Base-by-base conservation (phyloP, 1,140 invertebrate species). In the Telenomus remus region DNA sequence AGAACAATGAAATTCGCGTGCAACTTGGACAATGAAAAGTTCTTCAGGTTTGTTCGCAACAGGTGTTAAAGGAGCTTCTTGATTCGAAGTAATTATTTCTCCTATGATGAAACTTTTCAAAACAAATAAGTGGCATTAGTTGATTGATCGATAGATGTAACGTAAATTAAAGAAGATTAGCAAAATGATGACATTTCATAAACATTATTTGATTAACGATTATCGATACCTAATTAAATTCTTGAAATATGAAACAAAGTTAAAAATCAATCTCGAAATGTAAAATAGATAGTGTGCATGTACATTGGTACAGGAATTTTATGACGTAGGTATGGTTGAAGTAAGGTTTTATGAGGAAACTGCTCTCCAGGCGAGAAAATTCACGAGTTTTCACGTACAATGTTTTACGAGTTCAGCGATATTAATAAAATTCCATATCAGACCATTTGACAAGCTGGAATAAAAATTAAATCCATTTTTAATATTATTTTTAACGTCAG, bases 31-130 rank as follows among this genome's bases (percentile, higher is more conserved):
- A 42, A 46, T 53, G 42, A 57, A 70, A 56, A 56, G 57, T 68
- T 74, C 57, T 74, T 68, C 59, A 42, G 13, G 65, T 60, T 60
- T 65, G 64, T 76, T 76, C 69, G 64, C 72, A 76, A 76, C 72
- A 76, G 72, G 72, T 76, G 72, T 64, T 50, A 69, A 53, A 60
- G 42, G 59, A 16, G 54, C 47, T 63, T 68, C 64, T 69, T 69
- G 47, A n/a, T 35, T 65, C n/a, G 4, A 4, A 50, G 65, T 76
- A 76, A 70, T 76, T 69, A 70, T 55, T 76, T 63, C 49, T 54
- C 16, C n/a, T 5, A 56, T 63, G 33, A 13, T 49, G n/a, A n/a
- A 61, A 68, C 64, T 63, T 53, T n/a, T n/a, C n/a, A 11, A 1
- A 8, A 64, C 60, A 70, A 70, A 76, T 60, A 54, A n/a, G 16